Conservation (phyloP, 2,797 vertebrate species). For the Cryptoblepharus egeriae region DNA sequence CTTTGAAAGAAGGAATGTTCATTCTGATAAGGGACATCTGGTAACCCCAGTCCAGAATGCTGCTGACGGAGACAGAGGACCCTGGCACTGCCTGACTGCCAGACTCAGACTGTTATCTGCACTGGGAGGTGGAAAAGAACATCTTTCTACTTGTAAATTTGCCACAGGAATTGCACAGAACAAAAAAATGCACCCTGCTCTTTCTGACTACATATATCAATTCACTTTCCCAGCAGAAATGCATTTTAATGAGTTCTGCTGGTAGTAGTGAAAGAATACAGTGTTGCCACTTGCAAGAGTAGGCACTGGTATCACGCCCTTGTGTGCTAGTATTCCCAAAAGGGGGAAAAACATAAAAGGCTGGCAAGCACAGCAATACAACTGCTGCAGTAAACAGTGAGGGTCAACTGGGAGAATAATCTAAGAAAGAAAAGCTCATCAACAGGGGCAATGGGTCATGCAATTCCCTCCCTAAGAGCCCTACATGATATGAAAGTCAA, state of each 20-base stretch:
- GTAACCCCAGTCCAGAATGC: neutral
- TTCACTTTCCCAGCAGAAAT: neutral
- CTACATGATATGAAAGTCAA: conserved; percentile 5
- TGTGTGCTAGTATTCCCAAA: neutral
- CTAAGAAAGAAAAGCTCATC: neutral
- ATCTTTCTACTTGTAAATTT: neutral
- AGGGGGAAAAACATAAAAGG: neutral
- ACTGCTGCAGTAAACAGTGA: conserved; percentile 7
- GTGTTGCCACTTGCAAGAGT: neutral
- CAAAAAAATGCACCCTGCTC: neutral
- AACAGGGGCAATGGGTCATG: neutral
- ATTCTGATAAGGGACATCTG: neutral
- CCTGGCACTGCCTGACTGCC: neutral
- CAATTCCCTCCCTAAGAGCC: neutral
- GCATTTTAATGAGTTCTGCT: neutral
- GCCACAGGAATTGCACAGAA: neutral
- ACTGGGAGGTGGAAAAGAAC: neutral
- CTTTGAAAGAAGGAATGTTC: too few relatives aligned
- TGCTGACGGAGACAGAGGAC: neutral
- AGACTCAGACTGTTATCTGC: neutral
- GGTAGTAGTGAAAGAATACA: neutral
- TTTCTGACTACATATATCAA: neutral
- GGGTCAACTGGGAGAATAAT: neutral
- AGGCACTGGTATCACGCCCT: neutral
- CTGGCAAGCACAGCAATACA: neutral